A percentile compares a stretch with the other conserved stretches of the same genome.
Evolutionary conservation across 2,113 vertebrate genomes (phyloP).

Genomic region (Orthonyx spaldingii): DNA sequence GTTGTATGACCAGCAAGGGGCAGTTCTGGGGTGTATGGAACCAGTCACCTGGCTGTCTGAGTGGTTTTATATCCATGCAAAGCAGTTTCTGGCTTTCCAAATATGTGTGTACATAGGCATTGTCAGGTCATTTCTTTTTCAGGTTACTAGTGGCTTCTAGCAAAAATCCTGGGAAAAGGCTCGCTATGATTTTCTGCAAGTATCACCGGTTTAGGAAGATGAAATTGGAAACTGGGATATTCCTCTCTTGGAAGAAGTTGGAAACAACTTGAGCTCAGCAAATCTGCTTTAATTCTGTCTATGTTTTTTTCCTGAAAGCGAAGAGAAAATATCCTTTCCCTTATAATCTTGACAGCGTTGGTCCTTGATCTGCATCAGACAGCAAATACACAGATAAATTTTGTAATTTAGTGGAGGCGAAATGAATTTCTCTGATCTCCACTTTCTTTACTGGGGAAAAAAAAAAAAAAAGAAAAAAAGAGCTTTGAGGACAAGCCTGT

Average conservation of each 20-base stretch:
- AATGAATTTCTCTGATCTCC: not conserved
- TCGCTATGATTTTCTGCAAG: not conserved
- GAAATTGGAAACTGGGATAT: not conserved
- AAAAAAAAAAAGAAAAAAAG: not conserved
- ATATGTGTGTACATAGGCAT: not conserved
- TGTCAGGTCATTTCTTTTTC: not conserved
- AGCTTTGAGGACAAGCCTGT: not conserved
- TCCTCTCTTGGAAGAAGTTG: not conserved
- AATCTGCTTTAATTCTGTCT: not conserved
- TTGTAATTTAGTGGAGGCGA: not conserved
- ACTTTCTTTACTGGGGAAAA: not conserved
- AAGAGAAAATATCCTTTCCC: not conserved
- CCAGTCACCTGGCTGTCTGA: not conserved
- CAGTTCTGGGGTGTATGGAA: not conserved
- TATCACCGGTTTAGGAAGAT: not conserved
- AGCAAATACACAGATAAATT: not conserved
- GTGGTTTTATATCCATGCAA: not conserved
- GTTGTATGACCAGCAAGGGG: not conserved
- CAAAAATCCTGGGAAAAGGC: not conserved
- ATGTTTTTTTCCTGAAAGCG: rapidly evolving
- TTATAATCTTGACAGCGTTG: not conserved
- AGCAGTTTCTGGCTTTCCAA: not conserved
- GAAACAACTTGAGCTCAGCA: not conserved
- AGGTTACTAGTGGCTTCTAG: not conserved
- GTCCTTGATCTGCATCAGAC: not conserved